Evolutionary conservation across 35 echinoderm and acorn worm genomes (phyloP), one percentile per base, ranked within the genome.

Genomic region (Ophioderma brevispina): DNA sequence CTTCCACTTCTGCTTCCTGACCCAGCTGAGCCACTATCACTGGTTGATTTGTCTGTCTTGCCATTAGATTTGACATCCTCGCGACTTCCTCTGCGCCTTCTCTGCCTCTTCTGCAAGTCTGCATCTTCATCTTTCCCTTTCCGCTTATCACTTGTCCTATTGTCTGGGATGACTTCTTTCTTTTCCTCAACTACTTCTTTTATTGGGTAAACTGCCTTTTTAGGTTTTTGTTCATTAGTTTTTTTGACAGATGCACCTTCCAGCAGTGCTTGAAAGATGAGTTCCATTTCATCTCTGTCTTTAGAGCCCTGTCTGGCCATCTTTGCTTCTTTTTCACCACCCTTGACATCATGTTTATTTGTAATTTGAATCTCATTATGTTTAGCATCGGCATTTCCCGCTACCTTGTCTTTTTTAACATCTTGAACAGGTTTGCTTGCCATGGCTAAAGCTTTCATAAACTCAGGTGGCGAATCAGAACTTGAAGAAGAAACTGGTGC

Each of bases 251-350:
- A 38, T 28, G 41, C 52, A 63, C 34, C 0, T 13, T 23, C 83
- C 35, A 64, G 25, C 41, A 84, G 33, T 17, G 19, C 75, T 41
- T 59, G 49, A 1, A 96, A 88, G 46, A 96, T 96, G 39, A 85
- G 77, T 80, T 96, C 94, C 94, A 96, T 96, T 76, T 92, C 91
- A 39, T 89, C 90, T 81, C 84, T 88, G 76, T 96, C 91, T 49
- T 92, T 92, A 28, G 94, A 80, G 21, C 78, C 46, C 32, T 87
- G 85, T 30, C 75, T 87, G 0, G 10, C 40, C 38, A 87, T 43
- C 35, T 87, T 76, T 42, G 25, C 33, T 43, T 77, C 36, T 25
- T 30, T 70, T 70, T 70, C 59, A 13, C n/a, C 59, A 70, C 2
- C 5, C n/a, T 70, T 70, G 28, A 15, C 59, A 70, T 70, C 59